Base-by-base conservation (phyloP, 2,888 invertebrate genomes). In the Pyrrhosoma nymphula region DNA sequence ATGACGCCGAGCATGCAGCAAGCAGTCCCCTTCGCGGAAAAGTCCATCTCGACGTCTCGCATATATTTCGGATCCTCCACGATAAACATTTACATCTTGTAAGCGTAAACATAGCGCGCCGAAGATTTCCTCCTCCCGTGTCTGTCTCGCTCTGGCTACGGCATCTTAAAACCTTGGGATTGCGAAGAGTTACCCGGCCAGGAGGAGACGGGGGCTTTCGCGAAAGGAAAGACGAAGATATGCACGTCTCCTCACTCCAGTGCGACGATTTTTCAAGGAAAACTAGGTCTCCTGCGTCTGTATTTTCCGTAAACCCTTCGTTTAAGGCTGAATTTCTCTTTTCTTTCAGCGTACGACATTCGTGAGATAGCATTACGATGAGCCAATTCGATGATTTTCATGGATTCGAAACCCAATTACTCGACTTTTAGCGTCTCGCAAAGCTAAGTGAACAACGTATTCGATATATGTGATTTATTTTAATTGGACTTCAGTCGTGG, bases 11-110 rank as follows among this genome's bases (percentile, higher is more conserved):
- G 47, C 47, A 47, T 47, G 47, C 82, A 26, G 82, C 35, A 35
- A 35, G n/a, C n/a, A n/a, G n/a, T n/a, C 26, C 69, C 26, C 23
- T n/a, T 82, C 82, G 26, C 35, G 35, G 47, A 35, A 82, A 35
- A 35, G 10, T 82, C 82, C 35, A 82, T 82, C 82, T 26, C 26
- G 30, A 10, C 82, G 35, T 35, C 82, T 23, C 18, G 82, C 35
- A 82, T 82, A 82, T 82, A 82, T 82, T 82, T 82, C 35, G 82
- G 82, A 82, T 82, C 82, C 60, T 60, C 18, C 82, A 35, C 82
- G 35, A 69, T 82, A 82, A 82, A 82, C 82, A 35, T 82, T 82
- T 82, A 35, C 82, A 35, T 82, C 82, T 82, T 82, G 30, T 35
- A 82, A 18, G n/a, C 35, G 82, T 18, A 82, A 82, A 16, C 82